Evolutionary conservation across 2,797 vertebrate genomes (phyloP).

Genomic region (Carapus acus): DNA sequence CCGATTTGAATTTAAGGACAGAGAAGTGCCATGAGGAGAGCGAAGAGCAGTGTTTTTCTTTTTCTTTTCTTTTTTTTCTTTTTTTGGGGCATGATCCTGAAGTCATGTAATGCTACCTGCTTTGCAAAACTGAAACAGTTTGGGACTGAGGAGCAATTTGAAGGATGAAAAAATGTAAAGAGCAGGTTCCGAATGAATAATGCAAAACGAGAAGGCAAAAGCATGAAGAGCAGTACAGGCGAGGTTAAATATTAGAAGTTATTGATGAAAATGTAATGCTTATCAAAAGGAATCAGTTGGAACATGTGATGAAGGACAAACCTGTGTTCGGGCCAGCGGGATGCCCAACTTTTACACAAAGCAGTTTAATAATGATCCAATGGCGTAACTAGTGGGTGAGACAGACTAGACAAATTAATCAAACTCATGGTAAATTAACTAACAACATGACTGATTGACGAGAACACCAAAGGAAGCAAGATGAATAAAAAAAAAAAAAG

Average conservation of each 20-base stretch:
- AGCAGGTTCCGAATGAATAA: neutral
- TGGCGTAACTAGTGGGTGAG: too few relatives aligned
- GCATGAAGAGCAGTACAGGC: neutral
- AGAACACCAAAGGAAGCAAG: neutral
- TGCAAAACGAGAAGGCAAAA: too few relatives aligned
- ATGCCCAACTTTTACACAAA: too few relatives aligned
- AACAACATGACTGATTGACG: too few relatives aligned
- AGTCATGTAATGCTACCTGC: constrained; percentile 13
- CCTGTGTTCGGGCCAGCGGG: constrained; percentile 54
- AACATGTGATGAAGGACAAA: constrained; percentile 55
- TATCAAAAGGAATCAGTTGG: constrained; percentile 50
- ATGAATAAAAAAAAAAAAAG: neutral
- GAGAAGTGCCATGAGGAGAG: constrained; percentile 1
- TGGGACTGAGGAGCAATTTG: neutral
- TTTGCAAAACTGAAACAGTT: constrained; percentile 16
- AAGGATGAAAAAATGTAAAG: constrained; percentile 2
- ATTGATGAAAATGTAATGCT: constrained; percentile 45
- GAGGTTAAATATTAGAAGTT: constrained; percentile 32
- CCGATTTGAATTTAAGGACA: constrained; percentile 1
- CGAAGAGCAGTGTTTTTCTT: neutral
- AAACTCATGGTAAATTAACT: too few relatives aligned
- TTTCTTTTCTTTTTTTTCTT: constrained; percentile 18
- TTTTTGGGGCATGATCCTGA: constrained; percentile 2
- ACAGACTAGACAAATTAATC: too few relatives aligned
- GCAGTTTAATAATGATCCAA: too few relatives aligned